Evolutionary conservation across 2,888 invertebrate species (phyloP), one percentile per base, ranked within the genome.

Genomic region (Campoplex capitator): DNA sequence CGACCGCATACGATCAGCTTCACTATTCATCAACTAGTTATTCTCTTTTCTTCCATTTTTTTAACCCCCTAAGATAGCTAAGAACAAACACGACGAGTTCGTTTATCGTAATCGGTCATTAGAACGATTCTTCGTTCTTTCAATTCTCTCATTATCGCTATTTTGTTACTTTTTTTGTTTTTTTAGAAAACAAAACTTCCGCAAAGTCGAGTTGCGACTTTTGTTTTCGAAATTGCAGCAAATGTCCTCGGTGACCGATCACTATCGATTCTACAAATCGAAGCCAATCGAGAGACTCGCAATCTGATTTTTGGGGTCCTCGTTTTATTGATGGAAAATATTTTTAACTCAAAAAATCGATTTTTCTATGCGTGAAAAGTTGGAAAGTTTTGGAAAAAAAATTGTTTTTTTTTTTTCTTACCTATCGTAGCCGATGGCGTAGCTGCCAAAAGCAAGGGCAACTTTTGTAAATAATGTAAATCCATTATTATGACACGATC

Each of bases 401-500:
- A 68, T 38, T 0, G 18, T 1, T 8, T 28, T 32, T 45, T 70
- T 70, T 48, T 18, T 3, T 13, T 68, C 92, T 91, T 93, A 96
- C 97, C 96, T 89, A 97, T 92, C 11, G 95, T 94, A 18, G 95
- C 92, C 0, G 95, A 95, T 16, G 96, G 94, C 3, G 96, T 96
- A 11, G 94, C 94, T 0, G 95, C 93, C 45, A 97, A 92, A 70
- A 97, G 92, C 0, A 94, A 91, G 0, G 96, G 94, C 67, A 97
- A 94, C 91, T 96, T 96, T 92, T 96, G 96, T 88, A 97, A 94
- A 92, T 96, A 97, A 0, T 96, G 95, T 90, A 96, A 93, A 94
- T 97, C 97, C 95, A 96, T 95, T 23, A 97, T 95, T 84, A 97
- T 96, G 83, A 96, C 95, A 32, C 95, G 95, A 92, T 97, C 97